These are phyloP conservation scores for Cyanoramphus novaezelandiae DNA, from an alignment of 2,113 vertebrate species.

Conservation along the genomic window DNA sequence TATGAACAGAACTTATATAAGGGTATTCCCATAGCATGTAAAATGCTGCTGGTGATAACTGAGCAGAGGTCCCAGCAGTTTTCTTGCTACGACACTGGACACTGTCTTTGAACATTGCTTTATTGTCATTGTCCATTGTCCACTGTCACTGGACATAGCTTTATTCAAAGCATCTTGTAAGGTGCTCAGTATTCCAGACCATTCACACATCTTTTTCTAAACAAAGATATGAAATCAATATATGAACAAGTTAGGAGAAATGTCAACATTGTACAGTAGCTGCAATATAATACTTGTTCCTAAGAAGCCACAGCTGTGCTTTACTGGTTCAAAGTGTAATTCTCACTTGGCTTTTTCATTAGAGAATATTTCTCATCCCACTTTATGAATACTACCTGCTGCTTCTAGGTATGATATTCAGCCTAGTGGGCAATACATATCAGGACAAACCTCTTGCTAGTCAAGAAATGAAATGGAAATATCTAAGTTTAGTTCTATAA, in stretches of 20 bases:
- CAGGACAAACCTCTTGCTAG: background rate
- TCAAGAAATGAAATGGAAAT: background rate
- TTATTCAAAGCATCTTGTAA: background rate
- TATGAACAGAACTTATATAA: background rate
- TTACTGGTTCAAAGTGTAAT: background rate
- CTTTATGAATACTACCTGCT: background rate
- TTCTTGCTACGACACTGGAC: background rate
- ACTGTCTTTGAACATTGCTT: background rate
- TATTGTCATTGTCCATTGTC: background rate
- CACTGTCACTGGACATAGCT: background rate
- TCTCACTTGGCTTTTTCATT: background rate
- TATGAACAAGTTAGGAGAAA: background rate
- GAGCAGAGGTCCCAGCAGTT: background rate
- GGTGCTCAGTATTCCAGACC: background rate
- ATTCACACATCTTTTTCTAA: background rate
- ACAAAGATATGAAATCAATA: background rate
- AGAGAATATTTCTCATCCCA: background rate
- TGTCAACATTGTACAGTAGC: background rate
- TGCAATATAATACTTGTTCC: background rate
- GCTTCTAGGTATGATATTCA: background rate
- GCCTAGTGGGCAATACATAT: background rate
- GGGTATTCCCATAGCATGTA: background rate
- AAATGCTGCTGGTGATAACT: background rate
- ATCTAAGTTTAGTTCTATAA: background rate
- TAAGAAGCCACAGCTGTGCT: background rate